Conservation (phyloP, 2,113 vertebrate species). For the Sander vitreus region DNA sequence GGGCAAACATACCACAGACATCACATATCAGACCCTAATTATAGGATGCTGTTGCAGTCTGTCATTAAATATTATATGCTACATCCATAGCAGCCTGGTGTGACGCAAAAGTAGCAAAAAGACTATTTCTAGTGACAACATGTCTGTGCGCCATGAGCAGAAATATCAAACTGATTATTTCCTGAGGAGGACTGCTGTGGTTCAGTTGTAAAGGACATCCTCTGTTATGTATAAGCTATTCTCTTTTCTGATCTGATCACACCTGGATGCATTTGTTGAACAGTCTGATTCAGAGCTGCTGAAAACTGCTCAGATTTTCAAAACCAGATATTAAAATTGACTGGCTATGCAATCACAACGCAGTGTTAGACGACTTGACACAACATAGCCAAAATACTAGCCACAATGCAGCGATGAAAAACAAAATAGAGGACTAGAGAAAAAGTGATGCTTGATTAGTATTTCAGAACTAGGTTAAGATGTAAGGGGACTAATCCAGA, state of each 20-base stretch:
- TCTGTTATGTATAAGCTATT: slow-evolving; percentile 16
- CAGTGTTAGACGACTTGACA: background rate
- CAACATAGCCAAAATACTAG: background rate
- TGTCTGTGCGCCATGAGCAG: background rate
- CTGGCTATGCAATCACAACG: background rate
- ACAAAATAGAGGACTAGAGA: background rate
- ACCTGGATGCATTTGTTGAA: background rate
- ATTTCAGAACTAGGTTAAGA: background rate
- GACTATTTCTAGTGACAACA: slow-evolving; percentile 25
- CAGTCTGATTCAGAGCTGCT: slow-evolving; percentile 9
- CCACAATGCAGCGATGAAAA: background rate
- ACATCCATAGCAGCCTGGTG: slow-evolving; percentile 6
- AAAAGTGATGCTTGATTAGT: background rate
- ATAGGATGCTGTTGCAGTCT: background rate
- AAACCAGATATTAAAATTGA: background rate
- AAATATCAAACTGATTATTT: slow-evolving; percentile 17
- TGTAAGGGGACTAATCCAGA: background rate
- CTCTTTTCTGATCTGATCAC: slow-evolving; percentile 16
- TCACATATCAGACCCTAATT: slow-evolving; percentile 11
- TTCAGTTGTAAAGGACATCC: slow-evolving; percentile 19
- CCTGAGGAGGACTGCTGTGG: background rate
- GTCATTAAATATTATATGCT: slow-evolving; percentile 26
- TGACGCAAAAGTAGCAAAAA: slow-evolving; percentile 19
- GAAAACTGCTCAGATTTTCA: slow-evolving; percentile 4
- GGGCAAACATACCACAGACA: background rate